A percentile compares a stretch with the other conserved stretches of the same genome.
Evolutionary conservation across 2,113 vertebrate species (phyloP).

Genomic region (Salvelinus sp.): DNA sequence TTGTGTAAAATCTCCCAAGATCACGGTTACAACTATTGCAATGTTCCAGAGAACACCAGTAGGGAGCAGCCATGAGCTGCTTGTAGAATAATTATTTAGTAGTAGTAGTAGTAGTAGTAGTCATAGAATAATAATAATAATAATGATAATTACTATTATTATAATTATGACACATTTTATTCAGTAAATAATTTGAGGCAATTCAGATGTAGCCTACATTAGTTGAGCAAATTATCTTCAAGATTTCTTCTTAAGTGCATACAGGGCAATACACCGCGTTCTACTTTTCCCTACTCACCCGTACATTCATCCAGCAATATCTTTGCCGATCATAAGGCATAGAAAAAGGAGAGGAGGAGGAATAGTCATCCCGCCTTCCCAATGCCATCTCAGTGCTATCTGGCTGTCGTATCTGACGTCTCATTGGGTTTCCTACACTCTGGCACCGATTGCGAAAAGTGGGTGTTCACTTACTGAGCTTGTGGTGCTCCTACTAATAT

Average conservation of each 20-base stretch:
- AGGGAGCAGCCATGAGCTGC: conserved; percentile 94
- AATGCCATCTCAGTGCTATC: conserved; percentile 7
- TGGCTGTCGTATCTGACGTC: conserved; percentile 52
- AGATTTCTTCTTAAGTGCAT: neutral
- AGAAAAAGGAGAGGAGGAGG: neutral
- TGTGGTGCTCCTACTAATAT: conserved; percentile 49
- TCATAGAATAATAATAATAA: neutral
- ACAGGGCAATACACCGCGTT: too few relatives aligned
- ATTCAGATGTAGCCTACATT: neutral
- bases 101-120: conserved; percentile 6
- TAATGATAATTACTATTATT: neutral
- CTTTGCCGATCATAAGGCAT: neutral
- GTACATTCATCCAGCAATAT: neutral
- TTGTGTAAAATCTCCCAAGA: neutral
- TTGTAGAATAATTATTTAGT: conserved; percentile 13
- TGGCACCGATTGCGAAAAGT: conserved; percentile 48
- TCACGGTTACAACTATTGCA: neutral
- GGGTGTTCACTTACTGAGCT: conserved; percentile 58
- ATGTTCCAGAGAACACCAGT: conserved; percentile 74
- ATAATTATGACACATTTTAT: neutral
- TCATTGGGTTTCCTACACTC: conserved; percentile 24
- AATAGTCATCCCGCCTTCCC: neutral
- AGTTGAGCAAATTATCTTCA: neutral
- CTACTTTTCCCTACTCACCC: neutral
- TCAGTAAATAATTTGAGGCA: neutral